phyloP scores from a whole-genome alignment of 2,888 invertebrate genomes.

The Caenorhabditis panamensis region DNA sequence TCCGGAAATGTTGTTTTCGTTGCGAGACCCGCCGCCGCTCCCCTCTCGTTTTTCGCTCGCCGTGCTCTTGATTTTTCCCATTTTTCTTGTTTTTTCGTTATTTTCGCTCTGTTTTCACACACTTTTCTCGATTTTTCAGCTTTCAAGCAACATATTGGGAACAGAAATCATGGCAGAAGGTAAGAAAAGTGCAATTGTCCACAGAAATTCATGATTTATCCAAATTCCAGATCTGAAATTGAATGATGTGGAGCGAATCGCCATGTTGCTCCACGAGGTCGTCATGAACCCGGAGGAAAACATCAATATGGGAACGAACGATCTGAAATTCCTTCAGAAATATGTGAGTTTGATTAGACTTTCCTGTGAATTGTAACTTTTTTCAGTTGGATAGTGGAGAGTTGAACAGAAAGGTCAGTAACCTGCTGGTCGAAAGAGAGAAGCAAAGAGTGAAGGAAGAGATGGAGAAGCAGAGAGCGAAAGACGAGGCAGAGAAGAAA shows the following conservation, averaged over 20 bases:
- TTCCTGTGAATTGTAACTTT: not conserved
- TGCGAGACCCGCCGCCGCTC: no score
- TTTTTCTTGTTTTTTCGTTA: no score
- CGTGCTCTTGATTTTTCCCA: no score
- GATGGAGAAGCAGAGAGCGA: not conserved
- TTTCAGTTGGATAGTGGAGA: not conserved
- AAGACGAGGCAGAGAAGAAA: not conserved
- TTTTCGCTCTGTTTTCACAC: no score
- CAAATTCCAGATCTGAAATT: not conserved
- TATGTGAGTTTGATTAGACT: not conserved
- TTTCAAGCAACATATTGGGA: not conserved
- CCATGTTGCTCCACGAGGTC: not conserved
- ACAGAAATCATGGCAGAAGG: not conserved
- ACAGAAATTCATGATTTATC: not conserved
- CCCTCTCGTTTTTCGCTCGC: no score
- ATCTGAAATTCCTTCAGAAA: not conserved
- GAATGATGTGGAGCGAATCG: not conserved
- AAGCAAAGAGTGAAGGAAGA: not conserved
- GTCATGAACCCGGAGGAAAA: not conserved
- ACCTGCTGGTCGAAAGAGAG: not conserved
- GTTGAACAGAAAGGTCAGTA: not conserved
- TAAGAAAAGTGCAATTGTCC: not conserved
- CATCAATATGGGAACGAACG: not conserved
- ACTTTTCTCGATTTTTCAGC: no score
- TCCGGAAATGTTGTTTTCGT: no score